Conservation (phyloP, 2,888 invertebrate species). For the Tinea trinotella region DNA sequence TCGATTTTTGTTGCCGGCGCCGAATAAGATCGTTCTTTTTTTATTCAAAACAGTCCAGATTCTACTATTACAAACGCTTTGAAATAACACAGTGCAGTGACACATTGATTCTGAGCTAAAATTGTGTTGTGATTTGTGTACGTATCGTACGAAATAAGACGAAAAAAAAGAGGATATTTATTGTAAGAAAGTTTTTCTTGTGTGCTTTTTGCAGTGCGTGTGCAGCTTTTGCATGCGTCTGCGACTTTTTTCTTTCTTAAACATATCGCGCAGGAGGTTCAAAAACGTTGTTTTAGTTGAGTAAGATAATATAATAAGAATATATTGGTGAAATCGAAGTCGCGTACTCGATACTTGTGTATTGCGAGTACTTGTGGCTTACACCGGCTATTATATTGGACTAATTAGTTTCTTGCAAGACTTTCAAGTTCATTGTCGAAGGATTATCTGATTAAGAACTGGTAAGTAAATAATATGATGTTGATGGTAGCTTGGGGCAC, state of each 20-base stretch:
- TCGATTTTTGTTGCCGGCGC: conserved; percentile 27
- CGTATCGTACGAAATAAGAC: neutral
- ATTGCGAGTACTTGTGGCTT: conserved; percentile 7
- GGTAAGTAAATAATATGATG: conserved; percentile 35
- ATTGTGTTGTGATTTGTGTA: conserved; percentile 1
- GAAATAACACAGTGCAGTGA: conserved; percentile 18
- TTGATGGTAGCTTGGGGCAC: conserved; percentile 23
- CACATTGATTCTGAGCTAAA: conserved; percentile 13
- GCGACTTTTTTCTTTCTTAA: conserved; percentile 15
- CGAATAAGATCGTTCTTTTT: conserved; percentile 28
- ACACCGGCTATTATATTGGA: neutral
- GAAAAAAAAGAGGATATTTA: conserved; percentile 5
- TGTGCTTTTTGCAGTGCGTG: conserved; percentile 34
- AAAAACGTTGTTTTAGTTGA: conserved; percentile 11
- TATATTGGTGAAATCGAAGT: conserved; percentile 15
- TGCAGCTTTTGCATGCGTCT: conserved; percentile 36
- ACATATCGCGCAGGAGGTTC: conserved; percentile 17
- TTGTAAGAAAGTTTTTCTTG: conserved; percentile 12
- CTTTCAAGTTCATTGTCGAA: conserved; percentile 49
- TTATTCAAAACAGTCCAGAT: conserved; percentile 21
- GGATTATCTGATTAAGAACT: conserved; percentile 51
- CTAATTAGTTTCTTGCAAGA: conserved; percentile 16
- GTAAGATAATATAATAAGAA: neutral
- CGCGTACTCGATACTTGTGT: conserved; percentile 3
- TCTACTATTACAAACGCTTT: conserved; percentile 18